A percentile compares a stretch with the other conserved stretches of the same genome.
Evolutionary conservation across 2,888 invertebrate species (phyloP).

Genomic region (Cantharis flavilabris): DNA sequence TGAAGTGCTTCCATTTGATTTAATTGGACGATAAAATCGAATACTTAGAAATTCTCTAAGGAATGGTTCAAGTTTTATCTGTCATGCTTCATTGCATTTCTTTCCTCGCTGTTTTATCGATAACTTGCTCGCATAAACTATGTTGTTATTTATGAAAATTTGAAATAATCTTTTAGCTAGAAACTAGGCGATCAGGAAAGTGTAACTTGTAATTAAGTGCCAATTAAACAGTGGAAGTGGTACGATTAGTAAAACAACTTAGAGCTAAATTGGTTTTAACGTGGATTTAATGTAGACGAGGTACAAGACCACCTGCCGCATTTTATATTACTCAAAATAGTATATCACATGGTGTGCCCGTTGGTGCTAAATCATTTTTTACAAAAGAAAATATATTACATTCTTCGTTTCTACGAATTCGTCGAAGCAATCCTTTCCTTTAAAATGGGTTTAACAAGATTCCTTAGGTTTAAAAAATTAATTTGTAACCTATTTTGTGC

Average conservation of each 20-base stretch:
- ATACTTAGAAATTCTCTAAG: constrained; percentile 35
- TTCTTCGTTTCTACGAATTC: not conserved
- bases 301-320: constrained; percentile 28
- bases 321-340: constrained; percentile 12
- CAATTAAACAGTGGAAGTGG: constrained; percentile 30
- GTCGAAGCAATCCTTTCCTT: no score
- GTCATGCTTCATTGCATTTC: constrained; percentile 27
- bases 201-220: constrained; percentile 28
- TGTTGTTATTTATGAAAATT: constrained; percentile 20
- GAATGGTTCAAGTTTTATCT: constrained; percentile 32
- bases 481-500: no score
- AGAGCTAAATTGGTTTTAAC: constrained; percentile 17
- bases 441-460: no score
- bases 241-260: constrained; percentile 31
- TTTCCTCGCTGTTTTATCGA: constrained; percentile 22
- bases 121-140: constrained; percentile 22
- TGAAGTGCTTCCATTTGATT: constrained; percentile 50
- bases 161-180: constrained; percentile 10
- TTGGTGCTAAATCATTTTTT: constrained; percentile 20
- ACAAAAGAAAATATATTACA: not conserved
- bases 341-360: constrained; percentile 1
- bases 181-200: constrained; percentile 16
- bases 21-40: constrained; percentile 50
- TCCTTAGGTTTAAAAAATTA: no score
- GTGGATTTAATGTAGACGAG: constrained; percentile 24